Conservation (phyloP, 2,888 invertebrate species). For the Strigamia transsilvanica region DNA sequence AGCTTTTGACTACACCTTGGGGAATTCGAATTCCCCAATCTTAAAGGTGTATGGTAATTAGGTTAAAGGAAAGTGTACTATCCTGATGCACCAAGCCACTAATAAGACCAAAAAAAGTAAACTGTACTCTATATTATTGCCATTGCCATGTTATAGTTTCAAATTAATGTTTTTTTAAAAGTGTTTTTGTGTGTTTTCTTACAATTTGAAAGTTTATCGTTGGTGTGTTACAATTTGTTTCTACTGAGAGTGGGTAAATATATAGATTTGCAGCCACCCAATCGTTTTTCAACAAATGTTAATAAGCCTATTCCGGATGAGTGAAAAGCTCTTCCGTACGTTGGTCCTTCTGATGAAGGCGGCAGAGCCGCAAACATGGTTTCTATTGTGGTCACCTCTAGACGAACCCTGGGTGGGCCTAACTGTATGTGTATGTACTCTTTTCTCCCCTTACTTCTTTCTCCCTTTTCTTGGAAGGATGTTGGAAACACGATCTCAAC, state of each 20-base stretch:
- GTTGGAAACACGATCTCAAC: conserved; percentile 39
- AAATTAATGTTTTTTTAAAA: no score
- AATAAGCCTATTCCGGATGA: conserved; percentile 36
- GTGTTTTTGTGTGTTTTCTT: no score
- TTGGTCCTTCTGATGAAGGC: conserved; percentile 21
- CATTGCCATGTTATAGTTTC: no score
- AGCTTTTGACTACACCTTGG: conserved; percentile 43
- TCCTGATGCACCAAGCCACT: no score
- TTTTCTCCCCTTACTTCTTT: background rate
- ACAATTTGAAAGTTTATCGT: no score
- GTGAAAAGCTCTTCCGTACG: conserved; percentile 1
- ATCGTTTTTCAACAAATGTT: conserved; percentile 6
- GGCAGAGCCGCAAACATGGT: conserved; percentile 39
- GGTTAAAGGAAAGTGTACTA: background rate
- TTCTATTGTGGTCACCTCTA: conserved; percentile 40
- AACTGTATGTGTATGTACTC: conserved; percentile 24
- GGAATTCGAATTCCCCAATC: background rate
- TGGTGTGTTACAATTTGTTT: background rate
- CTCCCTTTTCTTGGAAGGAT: background rate
- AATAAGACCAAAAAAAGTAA: no score
- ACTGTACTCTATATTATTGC: no score
- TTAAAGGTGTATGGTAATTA: background rate
- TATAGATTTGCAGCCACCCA: background rate
- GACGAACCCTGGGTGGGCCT: conserved; percentile 40
- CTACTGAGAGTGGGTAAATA: background rate